Evolutionary conservation across 2,113 vertebrate genomes (phyloP), one percentile per base, ranked within the genome.

Genomic region (Tursiops truncatus): DNA sequence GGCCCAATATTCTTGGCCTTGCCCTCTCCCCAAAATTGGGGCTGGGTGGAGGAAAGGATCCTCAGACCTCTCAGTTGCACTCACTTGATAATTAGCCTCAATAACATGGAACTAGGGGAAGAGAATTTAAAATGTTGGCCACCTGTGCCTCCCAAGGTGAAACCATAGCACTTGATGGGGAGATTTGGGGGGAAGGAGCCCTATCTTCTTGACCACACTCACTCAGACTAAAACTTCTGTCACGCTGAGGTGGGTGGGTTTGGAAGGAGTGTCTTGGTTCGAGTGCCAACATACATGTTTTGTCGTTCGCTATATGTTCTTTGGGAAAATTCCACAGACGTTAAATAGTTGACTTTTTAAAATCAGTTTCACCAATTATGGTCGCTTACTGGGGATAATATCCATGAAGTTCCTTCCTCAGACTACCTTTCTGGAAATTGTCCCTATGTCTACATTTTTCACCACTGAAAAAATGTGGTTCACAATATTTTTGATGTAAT

Each of bases 141-240:
- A 28, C 5, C 8, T 62, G 2, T 3, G 25, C 10, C 17, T 67
- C 1, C 28, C 7, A 3, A 10, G 41, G 13, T 63, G 26, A 38
- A 6, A 15, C 5, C 13, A 12, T 0, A 20, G 1, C 3, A 50
- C 53, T 33, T 33, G 2, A 5, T 7, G 20, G 21, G 9, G 47
- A 73, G 3, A 8, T 68, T 0, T 70, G 6, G 9, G 33, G 31
- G 23, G 3, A 41, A 5, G 23, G 10, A 70, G 0, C 25, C 25
- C 41, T 21, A 36, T 33, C 44, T 60, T 58, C 38, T 33, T 76
- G 13, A 2, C 9, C n/a, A 79, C 15, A 41, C 2, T 23, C 62
- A 17, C 15, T 21, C 23, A 41, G 44, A 53, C 14, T 26, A 47
- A 7, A 68, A 25, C 28, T 14, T 41, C 41, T 67, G 15, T 21